Base-by-base conservation (phyloP, 2,113 vertebrate species). In the Stigmatopora nigra region DNA sequence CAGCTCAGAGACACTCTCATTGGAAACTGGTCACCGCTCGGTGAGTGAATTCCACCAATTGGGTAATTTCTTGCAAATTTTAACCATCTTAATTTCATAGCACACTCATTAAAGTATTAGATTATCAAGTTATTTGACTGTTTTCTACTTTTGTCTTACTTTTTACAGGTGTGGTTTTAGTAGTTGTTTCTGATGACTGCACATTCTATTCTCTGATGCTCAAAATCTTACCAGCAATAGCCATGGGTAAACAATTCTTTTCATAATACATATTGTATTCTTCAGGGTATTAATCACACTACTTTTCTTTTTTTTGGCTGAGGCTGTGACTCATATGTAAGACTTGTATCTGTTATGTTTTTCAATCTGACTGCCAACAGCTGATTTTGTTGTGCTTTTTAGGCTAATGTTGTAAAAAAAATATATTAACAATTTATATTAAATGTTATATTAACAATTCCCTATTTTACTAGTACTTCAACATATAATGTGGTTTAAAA, bases 211-310 rank as follows among this genome's bases (percentile, higher is more conserved):
- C 83, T 14, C 76, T 91, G 0, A 77, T 89, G 80, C 66, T 84
- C 13, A 91, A 90, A 79, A 85, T 87, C 49, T 51, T 91, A 0
- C 89, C 89, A 15, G 89, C 88, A 3, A 70, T 91, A 64, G 88
- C 91, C 68, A 81, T 92, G 86, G 91, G 91, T 91, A 81, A 88
- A 69, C 71, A 46, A 62, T 64, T 45, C 17, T 45, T 17, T 61
- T 59, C 10, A 14, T 1, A 1, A 70, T 7, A 47, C 35, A 52
- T 1, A 65, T 22, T 5, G 0, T 17, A 6, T 61, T 46, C n/a
- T 1, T 45, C 4, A 9, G 46, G 36, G 15, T 47, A 31, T 31
- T 31, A 31, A 31, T 31, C 25, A 31, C 25, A 31, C 25, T 31
- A 31, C 25, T 31, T 31, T 31, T 31, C 25, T 31, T 31, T 31